A percentile compares a stretch with the other conserved stretches of the same genome.
phyloP scores from a whole-genome alignment of 2,113 vertebrate genomes.

The Otolemur garnettii region DNA sequence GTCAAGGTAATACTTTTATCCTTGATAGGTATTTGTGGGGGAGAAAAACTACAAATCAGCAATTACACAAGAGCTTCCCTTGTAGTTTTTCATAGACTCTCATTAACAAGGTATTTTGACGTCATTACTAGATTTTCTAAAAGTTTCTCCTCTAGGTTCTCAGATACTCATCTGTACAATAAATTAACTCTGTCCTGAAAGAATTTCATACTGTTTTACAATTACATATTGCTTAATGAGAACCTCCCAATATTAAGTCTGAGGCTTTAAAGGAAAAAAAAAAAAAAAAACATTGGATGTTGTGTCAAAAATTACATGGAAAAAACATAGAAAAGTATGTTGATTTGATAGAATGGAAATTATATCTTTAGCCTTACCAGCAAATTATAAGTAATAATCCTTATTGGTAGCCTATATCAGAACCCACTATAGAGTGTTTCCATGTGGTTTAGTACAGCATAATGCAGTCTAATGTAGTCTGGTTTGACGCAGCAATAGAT shows the following conservation, averaged over 20 bases:
- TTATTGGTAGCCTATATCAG: neutral
- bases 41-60: neutral
- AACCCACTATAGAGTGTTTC: neutral
- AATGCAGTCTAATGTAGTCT: neutral
- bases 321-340: neutral
- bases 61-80: neutral
- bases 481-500: neutral
- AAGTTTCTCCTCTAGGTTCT: neutral
- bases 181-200: neutral
- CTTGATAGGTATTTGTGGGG: neutral
- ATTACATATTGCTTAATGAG: neutral
- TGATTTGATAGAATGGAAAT: neutral
- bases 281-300: neutral
- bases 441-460: neutral
- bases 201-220: neutral
- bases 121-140: neutral
- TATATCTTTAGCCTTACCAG: neutral
- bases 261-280: neutral
- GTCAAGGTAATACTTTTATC: neutral
- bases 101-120: neutral
- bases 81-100: neutral
- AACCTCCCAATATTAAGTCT: neutral
- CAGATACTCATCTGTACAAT: neutral
- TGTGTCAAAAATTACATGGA: neutral
- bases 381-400: neutral